Evolutionary conservation across 2,797 vertebrate species (phyloP), one percentile per base, ranked within the genome.

Genomic region (Erpetoichthys calabaricus): DNA sequence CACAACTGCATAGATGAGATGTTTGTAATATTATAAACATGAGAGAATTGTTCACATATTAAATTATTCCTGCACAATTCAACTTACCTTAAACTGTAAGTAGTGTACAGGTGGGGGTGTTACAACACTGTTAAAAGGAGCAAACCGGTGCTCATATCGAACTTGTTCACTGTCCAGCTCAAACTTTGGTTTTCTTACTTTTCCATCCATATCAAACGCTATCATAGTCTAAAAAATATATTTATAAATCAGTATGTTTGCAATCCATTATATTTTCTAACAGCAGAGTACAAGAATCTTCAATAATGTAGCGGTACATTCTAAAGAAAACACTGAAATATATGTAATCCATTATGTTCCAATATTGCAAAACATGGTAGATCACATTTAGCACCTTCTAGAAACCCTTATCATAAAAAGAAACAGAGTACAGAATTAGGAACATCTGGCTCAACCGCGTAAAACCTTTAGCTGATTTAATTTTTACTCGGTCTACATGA

Each of bases 141-240:
- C 93, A 62, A 99, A 99, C 61, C 96, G 89, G 73, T 99, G 96
- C 75, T 98, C 94, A 0, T 97, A 98, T 60, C 94, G 91, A 68
- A 99, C 95, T 70, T 98, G 94, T 63, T 99, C 96, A 43, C 96
- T 98, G 66, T 99, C 96, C 53, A 99, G 78, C 72, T 99, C 94
- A 79, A 99, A 99, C 75, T 96, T 94, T 4, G 94, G 96, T 65
- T 97, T 98, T 60, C 87, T 89, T 51, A 98, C 94, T 85, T 98
- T 99, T 54, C 91, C 89, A 57, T 98, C 94, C 94, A 98, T 98
- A 67, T 99, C 95, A 82, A 99, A 80, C 1, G 94, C 95, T 0
- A 99, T 94, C 95, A 99, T 98, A 6, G 96, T 98, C 95, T 99
- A 69, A 51, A 50, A 55, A 52, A 6, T 25, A 25, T 25, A 25